phyloP scores from a whole-genome alignment of 2,113 vertebrate genomes.

The Galemys pyrenaicus region DNA sequence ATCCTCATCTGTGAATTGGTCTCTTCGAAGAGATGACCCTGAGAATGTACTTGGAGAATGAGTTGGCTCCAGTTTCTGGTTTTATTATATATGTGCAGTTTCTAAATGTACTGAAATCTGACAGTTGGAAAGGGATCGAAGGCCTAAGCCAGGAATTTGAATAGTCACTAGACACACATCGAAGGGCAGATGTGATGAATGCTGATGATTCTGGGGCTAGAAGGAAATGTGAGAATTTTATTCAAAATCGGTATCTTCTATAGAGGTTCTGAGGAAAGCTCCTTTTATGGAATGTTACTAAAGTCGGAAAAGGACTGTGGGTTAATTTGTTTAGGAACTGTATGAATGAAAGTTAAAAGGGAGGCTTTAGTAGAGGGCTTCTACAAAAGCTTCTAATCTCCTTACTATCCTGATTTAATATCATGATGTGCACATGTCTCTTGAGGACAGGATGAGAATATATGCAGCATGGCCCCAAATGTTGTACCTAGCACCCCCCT shows the following conservation, averaged over 20 bases:
- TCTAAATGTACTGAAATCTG: conserved; percentile 8
- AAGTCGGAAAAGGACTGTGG: conserved; percentile 19
- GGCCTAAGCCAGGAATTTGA: not conserved
- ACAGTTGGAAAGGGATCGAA: not conserved
- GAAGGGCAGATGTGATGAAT: not conserved
- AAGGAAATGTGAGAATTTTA: not conserved
- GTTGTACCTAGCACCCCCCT: not conserved
- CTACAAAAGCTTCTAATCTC: conserved; percentile 53
- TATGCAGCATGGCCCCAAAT: not conserved
- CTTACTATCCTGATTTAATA: conserved; percentile 54
- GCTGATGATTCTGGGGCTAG: not conserved
- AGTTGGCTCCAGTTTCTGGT: not conserved
- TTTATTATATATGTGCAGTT: not conserved
- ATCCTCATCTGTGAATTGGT: not conserved
- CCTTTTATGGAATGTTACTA: conserved; percentile 66
- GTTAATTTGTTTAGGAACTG: conserved; percentile 67
- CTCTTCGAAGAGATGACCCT: not conserved
- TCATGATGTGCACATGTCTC: not conserved
- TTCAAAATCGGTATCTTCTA: not conserved
- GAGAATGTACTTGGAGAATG: not conserved
- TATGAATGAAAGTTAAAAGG: conserved; percentile 66
- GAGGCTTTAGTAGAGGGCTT: conserved; percentile 41
- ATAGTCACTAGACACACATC: not conserved
- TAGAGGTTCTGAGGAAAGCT: conserved; percentile 52
- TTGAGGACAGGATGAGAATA: conserved; percentile 6